A percentile compares a stretch with the other conserved stretches of the same genome.
Conservation (phyloP, 2,888 invertebrate genomes). For the Dascillus cervinus region DNA sequence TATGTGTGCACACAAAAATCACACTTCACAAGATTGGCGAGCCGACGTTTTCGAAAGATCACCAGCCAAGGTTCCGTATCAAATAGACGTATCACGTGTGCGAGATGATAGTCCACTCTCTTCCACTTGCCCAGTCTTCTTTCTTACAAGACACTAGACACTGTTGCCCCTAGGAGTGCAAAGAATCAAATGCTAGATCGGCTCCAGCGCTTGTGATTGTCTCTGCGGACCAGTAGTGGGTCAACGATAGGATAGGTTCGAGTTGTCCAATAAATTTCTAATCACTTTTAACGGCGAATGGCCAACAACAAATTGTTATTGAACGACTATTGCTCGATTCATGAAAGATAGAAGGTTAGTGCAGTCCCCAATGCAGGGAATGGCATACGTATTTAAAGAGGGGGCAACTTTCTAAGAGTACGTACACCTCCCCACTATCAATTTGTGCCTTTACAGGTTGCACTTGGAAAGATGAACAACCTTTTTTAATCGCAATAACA, state of each 20-base stretch:
- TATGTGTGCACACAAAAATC: too few species aligned
- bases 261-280: slow-evolving; percentile 18
- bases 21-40: too few species aligned
- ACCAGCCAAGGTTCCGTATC: too few species aligned
- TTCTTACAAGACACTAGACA: slow-evolving; percentile 24
- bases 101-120: too few species aligned
- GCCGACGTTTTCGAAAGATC: too few species aligned
- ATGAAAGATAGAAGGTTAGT: slow-evolving; percentile 32
- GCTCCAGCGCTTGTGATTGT: slow-evolving; percentile 22
- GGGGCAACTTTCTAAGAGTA: slow-evolving; percentile 34
- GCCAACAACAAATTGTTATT: slow-evolving; percentile 9
- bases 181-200: slow-evolving; percentile 24
- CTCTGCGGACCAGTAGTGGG: slow-evolving; percentile 27
- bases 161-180: slow-evolving; percentile 24
- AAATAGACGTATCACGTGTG: too few species aligned
- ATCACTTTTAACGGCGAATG: slow-evolving; percentile 5
- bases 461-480: slow-evolving; percentile 17
- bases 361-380: slow-evolving; percentile 22
- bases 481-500: too few species aligned
- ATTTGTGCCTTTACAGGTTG: slow-evolving; percentile 13
- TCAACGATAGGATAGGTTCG: slow-evolving; percentile 31
- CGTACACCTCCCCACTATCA: slow-evolving; percentile 17
- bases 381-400: slow-evolving; percentile 21
- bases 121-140: slow-evolving; percentile 21
- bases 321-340: slow-evolving; percentile 26